Evolutionary conservation across 1,140 invertebrate species (phyloP), one percentile per base, ranked within the genome.

Genomic region (Platorchestia sp.): DNA sequence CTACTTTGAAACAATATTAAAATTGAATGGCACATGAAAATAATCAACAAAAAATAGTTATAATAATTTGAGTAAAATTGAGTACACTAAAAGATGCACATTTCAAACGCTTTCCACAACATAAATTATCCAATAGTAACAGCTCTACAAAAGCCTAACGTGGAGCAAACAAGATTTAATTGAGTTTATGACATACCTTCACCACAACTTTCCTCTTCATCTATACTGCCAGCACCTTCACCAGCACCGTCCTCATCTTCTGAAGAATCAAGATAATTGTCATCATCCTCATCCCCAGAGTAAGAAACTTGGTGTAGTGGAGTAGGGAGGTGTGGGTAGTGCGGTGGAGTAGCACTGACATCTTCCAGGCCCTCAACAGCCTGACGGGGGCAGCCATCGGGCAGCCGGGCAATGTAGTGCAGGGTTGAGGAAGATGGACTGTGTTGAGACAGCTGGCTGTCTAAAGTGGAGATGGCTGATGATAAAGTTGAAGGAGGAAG

Each of bases 121-220:
- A n/a, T n/a, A n/a, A n/a, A n/a, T n/a, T n/a, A n/a, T n/a, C n/a
- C n/a, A n/a, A n/a, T n/a, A n/a, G n/a, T n/a, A n/a, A n/a, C n/a
- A n/a, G n/a, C n/a, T n/a, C n/a, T n/a, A n/a, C n/a, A n/a, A n/a
- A n/a, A n/a, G n/a, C n/a, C n/a, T n/a, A n/a, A n/a, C n/a, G n/a
- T n/a, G n/a, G n/a, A n/a, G n/a, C n/a, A n/a, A n/a, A n/a, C n/a
- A n/a, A n/a, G n/a, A n/a, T n/a, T n/a, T n/a, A n/a, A 10, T 75
- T 19, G 10, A 10, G 36, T 36, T 75, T 41, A 45, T 95, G 47
- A 91, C 96, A 96, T 42, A 96, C 96, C 96, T 95, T 96, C 96
- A 42, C 96, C 96, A 96, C 96, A 96, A 45, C 96, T 96, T 96
- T 96, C 96, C 42, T 96, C 96, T 93, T 96, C 96, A 75, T 96